Percentiles rank a stretch among this genome's conserved stretches.
phyloP scores from a whole-genome alignment of 1,140 invertebrate genomes.

The Vanessa atalanta region DNA sequence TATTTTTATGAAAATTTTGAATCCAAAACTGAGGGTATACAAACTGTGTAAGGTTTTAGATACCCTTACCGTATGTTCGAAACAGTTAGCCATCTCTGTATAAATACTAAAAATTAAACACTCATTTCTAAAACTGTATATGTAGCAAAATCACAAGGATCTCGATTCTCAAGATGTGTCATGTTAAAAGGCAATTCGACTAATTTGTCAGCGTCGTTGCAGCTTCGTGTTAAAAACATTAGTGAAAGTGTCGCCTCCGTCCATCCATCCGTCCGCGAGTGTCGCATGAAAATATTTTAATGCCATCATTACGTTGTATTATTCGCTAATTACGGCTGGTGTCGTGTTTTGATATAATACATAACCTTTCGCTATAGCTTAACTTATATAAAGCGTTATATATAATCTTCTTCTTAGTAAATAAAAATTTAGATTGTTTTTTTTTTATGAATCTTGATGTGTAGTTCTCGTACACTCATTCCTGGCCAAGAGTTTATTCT shows the following conservation, averaged over 20 bases:
- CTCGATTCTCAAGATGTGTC: constrained; percentile 9
- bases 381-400: no score
- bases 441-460: no score
- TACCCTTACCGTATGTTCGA: no score
- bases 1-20: no score
- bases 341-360: constrained; percentile 15
- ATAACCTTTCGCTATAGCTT: neutral
- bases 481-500: no score
- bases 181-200: constrained; percentile 32
- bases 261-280: constrained; percentile 48
- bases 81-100: no score
- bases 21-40: no score
- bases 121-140: neutral
- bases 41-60: no score
- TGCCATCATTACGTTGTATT: constrained; percentile 55
- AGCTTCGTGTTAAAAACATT: constrained; percentile 60
- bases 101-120: no score
- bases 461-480: no score
- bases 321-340: constrained; percentile 51
- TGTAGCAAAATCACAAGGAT: neutral
- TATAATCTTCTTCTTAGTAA: no score
- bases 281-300: constrained; percentile 68
- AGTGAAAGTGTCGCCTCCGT: constrained; percentile 68
- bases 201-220: constrained; percentile 32
- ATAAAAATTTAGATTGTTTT: no score